Evolutionary conservation across 2,113 vertebrate genomes (phyloP).

Genomic region (Eulacestoma nigropectus): DNA sequence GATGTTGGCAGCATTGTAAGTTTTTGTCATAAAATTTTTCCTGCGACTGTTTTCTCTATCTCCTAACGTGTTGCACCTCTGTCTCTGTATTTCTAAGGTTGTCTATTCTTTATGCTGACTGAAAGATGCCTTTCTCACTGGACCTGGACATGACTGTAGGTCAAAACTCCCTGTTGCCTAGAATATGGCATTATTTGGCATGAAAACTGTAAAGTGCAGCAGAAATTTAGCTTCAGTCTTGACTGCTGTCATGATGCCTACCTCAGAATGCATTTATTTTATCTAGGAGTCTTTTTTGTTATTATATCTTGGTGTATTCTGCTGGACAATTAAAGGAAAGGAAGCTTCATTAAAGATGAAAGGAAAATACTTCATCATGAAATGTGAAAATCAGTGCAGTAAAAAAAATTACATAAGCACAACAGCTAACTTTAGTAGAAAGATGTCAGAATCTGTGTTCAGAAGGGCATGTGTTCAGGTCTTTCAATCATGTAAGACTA

Average conservation of each 20-base stretch:
- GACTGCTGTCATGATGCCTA: neutral
- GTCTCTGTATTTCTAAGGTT: neutral
- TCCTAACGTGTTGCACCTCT: neutral
- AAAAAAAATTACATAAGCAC: neutral
- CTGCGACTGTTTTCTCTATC: neutral
- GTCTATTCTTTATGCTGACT: neutral
- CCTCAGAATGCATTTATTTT: neutral
- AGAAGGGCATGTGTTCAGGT: rapidly evolving
- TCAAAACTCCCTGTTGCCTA: neutral
- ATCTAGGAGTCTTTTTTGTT: neutral
- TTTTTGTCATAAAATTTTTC: neutral
- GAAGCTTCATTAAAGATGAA: neutral
- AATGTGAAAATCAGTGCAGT: neutral
- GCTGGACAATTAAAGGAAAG: neutral
- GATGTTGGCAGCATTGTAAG: neutral
- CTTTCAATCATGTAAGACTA: neutral
- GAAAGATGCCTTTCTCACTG: neutral
- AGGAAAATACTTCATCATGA: neutral
- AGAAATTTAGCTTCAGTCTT: neutral
- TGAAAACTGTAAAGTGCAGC: neutral
- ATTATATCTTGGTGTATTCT: neutral
- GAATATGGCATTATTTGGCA: neutral
- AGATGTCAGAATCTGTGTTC: neutral
- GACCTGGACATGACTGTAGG: neutral
- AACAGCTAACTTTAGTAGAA: neutral